These are phyloP conservation scores for Heliconius hortense DNA, from an alignment of 2,888 invertebrate species.

Conservation along the genomic window DNA sequence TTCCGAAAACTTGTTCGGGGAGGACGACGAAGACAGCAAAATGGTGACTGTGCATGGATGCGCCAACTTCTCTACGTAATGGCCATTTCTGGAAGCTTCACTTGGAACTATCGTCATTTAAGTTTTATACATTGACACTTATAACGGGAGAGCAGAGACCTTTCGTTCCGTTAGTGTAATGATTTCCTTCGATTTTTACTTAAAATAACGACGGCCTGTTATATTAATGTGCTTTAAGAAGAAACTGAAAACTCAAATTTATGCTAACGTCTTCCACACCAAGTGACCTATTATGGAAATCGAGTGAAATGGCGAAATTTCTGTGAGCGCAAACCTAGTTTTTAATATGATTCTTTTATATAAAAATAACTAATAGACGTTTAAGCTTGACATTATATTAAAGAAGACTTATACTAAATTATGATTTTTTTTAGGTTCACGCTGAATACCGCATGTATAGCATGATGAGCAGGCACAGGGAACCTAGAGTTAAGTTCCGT, in stretches of 20 bases:
- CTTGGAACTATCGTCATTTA: conserved; percentile 44
- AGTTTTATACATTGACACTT: conserved; percentile 41
- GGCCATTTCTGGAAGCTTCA: conserved; percentile 41
- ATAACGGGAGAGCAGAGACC: conserved; percentile 36
- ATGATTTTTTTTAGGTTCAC: no score
- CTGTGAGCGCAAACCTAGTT: conserved; percentile 14
- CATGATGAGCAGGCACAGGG: no score
- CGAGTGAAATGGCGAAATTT: conserved; percentile 27
- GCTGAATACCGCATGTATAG: no score
- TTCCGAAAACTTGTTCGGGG: conserved; percentile 51
- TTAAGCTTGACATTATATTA: not conserved
- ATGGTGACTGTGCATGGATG: conserved; percentile 49
- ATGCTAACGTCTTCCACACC: conserved; percentile 39
- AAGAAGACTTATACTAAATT: not conserved
- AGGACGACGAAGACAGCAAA: conserved; percentile 43
- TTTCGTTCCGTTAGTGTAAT: conserved; percentile 38
- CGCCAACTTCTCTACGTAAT: conserved; percentile 48
- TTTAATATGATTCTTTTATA: conserved; percentile 15
- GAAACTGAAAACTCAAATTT: conserved; percentile 40
- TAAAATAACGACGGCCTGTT: conserved; percentile 37
- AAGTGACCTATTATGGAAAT: conserved; percentile 41
- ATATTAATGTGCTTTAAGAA: conserved; percentile 40
- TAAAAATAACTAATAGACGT: conserved; percentile 6
- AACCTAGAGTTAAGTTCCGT: no score
- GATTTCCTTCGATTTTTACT: conserved; percentile 42